Evolutionary conservation across 2,888 invertebrate species (phyloP), one percentile per base, ranked within the genome.

Genomic region (Crossocerus cetratus): DNA sequence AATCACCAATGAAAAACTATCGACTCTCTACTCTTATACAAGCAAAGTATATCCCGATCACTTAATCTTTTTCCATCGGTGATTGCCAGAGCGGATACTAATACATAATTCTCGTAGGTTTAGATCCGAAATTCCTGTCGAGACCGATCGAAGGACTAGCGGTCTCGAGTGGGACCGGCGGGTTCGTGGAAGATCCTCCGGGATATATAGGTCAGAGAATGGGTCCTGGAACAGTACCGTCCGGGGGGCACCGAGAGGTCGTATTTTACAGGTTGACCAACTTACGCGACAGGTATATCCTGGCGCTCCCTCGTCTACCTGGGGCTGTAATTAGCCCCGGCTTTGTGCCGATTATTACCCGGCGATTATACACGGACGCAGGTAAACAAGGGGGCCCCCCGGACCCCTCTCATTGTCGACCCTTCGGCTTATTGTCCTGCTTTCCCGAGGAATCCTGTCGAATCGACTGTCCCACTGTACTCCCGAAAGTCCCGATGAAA

Each of bases 211-310:
- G 8, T 32, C 32, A 32, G 5, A 32, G 32, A 32, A 32, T 32
- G 32, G 32, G 11, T 11, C 11, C 32, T 32, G 32, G 32, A 32
- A 32, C 5, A 32, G 32, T 5, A 32, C 2, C 11, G 8, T 32
- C 32, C 32, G 11, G 32, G 2, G 32, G 32, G 32, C 32, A 32
- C 0, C 32, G 5, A 32, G 5, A 32, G 65, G 57, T 69, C 61
- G 45, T 68, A 69, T 55, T 63, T 65, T 57, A 55, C 8, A 16
- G 54, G 54, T 43, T 20, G 55, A 49, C 16, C 57, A 42, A 32
- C 55, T 23, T 22, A 18, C 16, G 43, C 59, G 71, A 56, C 73
- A 76, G 76, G 64, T 76, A 71, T 16, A 49, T 18, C 60, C 49
- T 32, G 55, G 44, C 43, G 62, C 60, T 65, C 53, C 32, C 23